Conservation (phyloP, 2,113 vertebrate species). For the Glareola pratincola region DNA sequence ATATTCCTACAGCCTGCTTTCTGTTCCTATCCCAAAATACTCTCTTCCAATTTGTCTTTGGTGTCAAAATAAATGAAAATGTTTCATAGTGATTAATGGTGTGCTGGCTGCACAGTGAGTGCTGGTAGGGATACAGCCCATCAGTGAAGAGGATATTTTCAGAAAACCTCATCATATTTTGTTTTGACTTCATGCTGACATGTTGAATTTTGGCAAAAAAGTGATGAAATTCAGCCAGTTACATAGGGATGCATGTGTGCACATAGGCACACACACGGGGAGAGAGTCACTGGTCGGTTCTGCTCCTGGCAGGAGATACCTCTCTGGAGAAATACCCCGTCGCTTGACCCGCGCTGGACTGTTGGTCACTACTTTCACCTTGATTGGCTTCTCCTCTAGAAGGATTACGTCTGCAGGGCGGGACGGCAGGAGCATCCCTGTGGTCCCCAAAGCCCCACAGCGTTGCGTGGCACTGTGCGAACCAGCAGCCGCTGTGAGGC, state of each 20-base stretch:
- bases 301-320: not conserved
- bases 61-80: constrained; percentile 59
- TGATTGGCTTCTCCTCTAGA: not conserved
- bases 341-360: not conserved
- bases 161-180: constrained; percentile 36
- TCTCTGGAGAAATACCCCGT: not conserved
- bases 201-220: not conserved
- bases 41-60: constrained; percentile 30
- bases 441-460: not conserved
- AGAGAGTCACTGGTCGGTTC: not conserved
- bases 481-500: accelerated
- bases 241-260: not conserved
- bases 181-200: constrained; percentile 36
- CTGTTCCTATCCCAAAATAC: not conserved
- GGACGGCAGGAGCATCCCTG: not conserved
- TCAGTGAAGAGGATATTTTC: constrained; percentile 21
- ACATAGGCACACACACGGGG: accelerated
- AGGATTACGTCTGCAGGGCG: not conserved
- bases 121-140: constrained; percentile 3
- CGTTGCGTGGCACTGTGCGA: not conserved
- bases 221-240: not conserved
- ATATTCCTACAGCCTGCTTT: not conserved
- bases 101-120: constrained; percentile 13
- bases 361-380: not conserved
- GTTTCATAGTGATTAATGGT: constrained; percentile 45